phyloP scores from a whole-genome alignment of 2,888 invertebrate species.

The Calameuta filiformis region DNA sequence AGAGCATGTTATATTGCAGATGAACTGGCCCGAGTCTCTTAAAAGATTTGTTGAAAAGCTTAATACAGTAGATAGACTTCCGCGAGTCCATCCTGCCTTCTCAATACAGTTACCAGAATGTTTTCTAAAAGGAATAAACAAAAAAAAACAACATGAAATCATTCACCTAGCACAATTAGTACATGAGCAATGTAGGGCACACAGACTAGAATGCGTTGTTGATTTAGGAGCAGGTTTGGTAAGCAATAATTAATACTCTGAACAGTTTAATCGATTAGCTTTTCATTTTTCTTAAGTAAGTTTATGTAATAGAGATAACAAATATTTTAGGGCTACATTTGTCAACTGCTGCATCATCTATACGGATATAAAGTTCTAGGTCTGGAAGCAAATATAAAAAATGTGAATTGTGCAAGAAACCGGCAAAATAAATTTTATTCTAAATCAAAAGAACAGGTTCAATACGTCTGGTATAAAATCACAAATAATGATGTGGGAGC shows the following conservation, averaged over 20 bases:
- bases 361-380: constrained; percentile 75
- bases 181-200: constrained; percentile 66
- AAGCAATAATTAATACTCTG: constrained; percentile 50
- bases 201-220: constrained; percentile 70
- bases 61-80: constrained; percentile 53
- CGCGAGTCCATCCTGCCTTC: constrained; percentile 31
- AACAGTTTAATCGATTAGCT: constrained; percentile 1
- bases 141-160: constrained; percentile 81
- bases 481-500: constrained; percentile 67
- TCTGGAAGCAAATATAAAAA: constrained; percentile 72
- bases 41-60: constrained; percentile 60
- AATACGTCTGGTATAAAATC: constrained; percentile 72
- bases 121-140: constrained; percentile 65
- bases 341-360: constrained; percentile 72
- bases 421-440: constrained; percentile 71
- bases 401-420: constrained; percentile 70
- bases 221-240: constrained; percentile 83
- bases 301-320: not conserved
- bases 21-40: constrained; percentile 63
- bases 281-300: constrained; percentile 6
- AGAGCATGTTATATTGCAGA: constrained; percentile 46
- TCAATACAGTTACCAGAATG: constrained; percentile 48
- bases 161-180: constrained; percentile 71
- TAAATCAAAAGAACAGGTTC: constrained; percentile 69
- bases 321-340: constrained; percentile 76